Evolutionary conservation across 2,113 vertebrate species (phyloP).

Genomic region (Chaetorhynchus papuensis): DNA sequence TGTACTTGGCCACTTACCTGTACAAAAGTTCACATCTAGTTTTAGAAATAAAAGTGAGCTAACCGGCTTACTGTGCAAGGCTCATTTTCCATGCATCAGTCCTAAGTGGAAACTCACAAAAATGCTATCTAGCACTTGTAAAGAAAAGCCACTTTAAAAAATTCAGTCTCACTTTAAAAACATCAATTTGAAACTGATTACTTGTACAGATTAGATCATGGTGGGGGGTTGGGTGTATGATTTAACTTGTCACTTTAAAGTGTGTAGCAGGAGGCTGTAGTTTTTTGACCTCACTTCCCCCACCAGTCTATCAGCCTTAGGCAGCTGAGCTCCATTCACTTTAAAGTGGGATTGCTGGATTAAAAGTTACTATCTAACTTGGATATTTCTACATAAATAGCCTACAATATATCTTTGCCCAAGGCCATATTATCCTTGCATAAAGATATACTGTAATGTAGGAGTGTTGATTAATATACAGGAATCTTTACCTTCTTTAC

Average conservation of each 20-base stretch:
- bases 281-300: not conserved
- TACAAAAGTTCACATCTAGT: not conserved
- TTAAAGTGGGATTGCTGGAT: not conserved
- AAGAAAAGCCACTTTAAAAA: not conserved
- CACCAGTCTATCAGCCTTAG: not conserved
- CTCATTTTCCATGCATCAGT: not conserved
- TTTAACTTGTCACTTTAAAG: not conserved
- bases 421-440: not conserved
- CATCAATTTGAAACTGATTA: not conserved
- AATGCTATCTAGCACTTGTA: not conserved
- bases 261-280: not conserved
- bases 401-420: not conserved
- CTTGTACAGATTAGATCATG: not conserved
- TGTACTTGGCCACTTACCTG: not conserved
- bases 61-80: not conserved
- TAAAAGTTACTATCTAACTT: not conserved
- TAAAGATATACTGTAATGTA: not conserved
- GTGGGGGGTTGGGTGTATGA: fast-evolving
- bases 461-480: not conserved
- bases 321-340: not conserved
- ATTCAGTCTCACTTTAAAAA: not conserved
- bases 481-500: not conserved
- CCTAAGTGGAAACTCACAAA: not conserved
- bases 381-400: not conserved
- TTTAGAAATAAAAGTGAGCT: not conserved